These are phyloP conservation scores for Drosophila mimetica DNA, from an alignment of 2,888 invertebrate genomes.

Conservation along the genomic window DNA sequence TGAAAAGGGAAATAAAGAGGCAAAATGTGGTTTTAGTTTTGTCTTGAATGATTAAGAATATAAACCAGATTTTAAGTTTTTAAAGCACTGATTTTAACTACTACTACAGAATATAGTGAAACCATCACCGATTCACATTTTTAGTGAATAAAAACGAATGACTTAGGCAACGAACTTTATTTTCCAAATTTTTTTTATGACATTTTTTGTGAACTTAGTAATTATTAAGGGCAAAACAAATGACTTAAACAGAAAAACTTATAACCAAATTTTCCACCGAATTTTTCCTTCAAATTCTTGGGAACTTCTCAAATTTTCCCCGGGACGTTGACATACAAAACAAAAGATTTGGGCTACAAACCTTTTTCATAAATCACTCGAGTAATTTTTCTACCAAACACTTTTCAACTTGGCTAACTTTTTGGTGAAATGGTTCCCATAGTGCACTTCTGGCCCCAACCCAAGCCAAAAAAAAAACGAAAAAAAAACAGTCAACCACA, in stretches of 20 bases:
- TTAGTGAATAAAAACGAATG: conserved; percentile 47
- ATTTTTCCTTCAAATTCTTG: background rate
- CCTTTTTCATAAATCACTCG: conserved; percentile 41
- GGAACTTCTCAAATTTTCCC: conserved; percentile 4
- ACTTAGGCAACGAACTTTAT: conserved; percentile 65
- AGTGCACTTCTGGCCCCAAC: conserved; percentile 52
- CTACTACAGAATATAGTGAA: too few species aligned
- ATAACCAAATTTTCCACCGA: background rate
- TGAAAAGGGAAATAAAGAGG: background rate
- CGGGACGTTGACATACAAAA: conserved; percentile 4
- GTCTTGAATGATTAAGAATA: background rate
- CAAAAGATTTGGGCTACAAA: conserved; percentile 13
- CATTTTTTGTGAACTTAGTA: background rate
- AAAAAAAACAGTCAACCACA: conserved; percentile 46
- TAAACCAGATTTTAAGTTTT: too few species aligned
- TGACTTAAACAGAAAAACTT: background rate
- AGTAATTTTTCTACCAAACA: conserved; percentile 38
- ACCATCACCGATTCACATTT: background rate
- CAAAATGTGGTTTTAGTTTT: background rate
- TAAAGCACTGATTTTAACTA: too few species aligned
- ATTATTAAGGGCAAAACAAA: background rate
- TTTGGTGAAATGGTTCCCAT: conserved; percentile 74
- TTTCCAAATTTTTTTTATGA: background rate
- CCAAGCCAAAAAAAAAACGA: conserved; percentile 26
- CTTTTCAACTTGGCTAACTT: conserved; percentile 33